Conservation (phyloP, 92 coral and sea anemone species). For the Zoanthus sansibaricus region DNA sequence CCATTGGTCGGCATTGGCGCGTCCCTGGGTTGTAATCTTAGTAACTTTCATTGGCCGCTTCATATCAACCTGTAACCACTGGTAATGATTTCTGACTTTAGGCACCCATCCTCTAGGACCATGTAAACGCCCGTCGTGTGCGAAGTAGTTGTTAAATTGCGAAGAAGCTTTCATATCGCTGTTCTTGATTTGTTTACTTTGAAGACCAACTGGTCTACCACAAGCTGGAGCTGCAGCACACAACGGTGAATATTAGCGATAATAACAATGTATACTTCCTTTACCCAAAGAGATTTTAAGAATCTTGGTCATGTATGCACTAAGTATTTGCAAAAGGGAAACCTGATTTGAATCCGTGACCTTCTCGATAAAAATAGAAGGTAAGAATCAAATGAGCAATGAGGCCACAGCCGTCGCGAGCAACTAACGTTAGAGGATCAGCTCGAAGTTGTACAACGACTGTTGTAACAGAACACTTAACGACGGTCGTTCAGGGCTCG, state of each 20-base stretch:
- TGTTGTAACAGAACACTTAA: too few relatives aligned
- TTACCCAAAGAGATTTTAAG: too few relatives aligned
- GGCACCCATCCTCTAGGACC: conserved; percentile 27
- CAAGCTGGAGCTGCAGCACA: conserved; percentile 24
- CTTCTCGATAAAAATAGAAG: too few relatives aligned
- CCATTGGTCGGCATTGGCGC: conserved; percentile 43
- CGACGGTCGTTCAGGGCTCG: too few relatives aligned
- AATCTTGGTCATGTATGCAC: too few relatives aligned
- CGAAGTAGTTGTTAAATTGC: conserved; percentile 31
- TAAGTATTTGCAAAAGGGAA: too few relatives aligned
- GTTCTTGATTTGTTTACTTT: conserved; percentile 32
- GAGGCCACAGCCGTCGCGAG: too few relatives aligned
- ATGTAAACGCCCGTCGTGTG: conserved; percentile 30
- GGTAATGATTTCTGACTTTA: conserved; percentile 22
- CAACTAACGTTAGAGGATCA: too few relatives aligned
- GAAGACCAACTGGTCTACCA: conserved; percentile 20
- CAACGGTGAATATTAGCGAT: not conserved
- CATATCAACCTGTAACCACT: conserved; percentile 42
- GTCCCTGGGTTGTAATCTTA: conserved; percentile 41
- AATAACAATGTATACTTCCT: not conserved
- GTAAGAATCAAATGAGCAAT: too few relatives aligned
- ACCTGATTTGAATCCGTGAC: too few relatives aligned
- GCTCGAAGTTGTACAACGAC: too few relatives aligned
- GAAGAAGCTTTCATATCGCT: conserved; percentile 15
- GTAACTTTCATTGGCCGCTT: conserved; percentile 16